Conservation (phyloP, 2,797 vertebrate species). For the Antrozous pallidus region DNA sequence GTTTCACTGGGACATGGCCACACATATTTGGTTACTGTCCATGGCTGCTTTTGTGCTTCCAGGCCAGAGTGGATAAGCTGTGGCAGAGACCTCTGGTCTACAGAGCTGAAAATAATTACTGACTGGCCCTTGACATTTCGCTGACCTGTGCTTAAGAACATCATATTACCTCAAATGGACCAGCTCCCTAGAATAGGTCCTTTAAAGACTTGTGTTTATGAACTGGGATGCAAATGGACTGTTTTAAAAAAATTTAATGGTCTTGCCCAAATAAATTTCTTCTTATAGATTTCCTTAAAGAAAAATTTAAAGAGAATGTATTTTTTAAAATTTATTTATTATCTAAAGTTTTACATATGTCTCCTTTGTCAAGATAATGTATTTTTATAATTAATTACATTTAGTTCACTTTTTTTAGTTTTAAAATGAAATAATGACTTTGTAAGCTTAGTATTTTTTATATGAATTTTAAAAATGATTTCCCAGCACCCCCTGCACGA, state of each 20-base stretch:
- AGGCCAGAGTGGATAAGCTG: background rate
- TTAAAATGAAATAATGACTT: background rate
- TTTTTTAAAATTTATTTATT: background rate
- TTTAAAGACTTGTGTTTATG: conserved; percentile 2
- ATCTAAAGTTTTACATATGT: too few species aligned
- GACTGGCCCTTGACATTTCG: background rate
- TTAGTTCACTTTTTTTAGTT: background rate
- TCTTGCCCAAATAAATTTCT: background rate
- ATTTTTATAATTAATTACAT: background rate
- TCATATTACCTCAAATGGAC: background rate
- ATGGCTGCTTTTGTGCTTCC: background rate
- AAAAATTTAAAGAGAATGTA: background rate
- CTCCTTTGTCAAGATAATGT: background rate
- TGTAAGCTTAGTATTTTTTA: background rate
- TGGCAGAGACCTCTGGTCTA: background rate
- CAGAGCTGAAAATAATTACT: background rate
- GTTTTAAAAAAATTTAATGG: background rate
- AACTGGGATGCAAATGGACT: background rate
- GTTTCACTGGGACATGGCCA: background rate
- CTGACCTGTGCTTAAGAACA: background rate
- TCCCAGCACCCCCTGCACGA: background rate
- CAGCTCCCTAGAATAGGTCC: background rate
- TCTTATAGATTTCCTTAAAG: background rate
- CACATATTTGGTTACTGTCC: background rate
- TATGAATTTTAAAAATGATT: background rate